Percentiles rank a stretch among this genome's conserved stretches.
Evolutionary conservation across 2,113 vertebrate species (phyloP).

Genomic region (Sinocyclocheilus rhinocerous): DNA sequence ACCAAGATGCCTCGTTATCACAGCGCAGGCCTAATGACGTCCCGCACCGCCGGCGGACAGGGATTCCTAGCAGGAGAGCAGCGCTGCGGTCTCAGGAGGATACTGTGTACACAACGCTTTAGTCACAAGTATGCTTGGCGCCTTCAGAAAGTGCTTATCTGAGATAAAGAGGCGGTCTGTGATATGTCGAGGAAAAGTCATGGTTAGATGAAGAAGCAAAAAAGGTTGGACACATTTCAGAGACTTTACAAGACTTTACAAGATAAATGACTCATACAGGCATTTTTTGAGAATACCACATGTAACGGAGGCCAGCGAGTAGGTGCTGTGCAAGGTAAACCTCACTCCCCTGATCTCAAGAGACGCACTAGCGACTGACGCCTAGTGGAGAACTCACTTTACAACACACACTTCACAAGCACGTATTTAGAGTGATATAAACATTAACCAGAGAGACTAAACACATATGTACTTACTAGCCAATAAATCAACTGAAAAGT

Average conservation of each 20-base stretch:
- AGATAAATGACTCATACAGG: not conserved
- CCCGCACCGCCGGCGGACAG: conserved; percentile 47
- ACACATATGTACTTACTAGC: not conserved
- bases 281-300: not conserved
- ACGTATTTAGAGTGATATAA: not conserved
- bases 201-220: not conserved
- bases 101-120: conserved; percentile 64
- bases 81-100: conserved; percentile 56
- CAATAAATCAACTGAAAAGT: not conserved
- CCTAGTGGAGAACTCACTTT: conserved; percentile 47
- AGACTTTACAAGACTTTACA: not conserved
- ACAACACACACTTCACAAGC: conserved; percentile 1
- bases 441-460: not conserved
- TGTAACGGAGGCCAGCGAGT: too few relatives aligned
- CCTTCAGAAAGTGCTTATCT: conserved; percentile 21
- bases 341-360: too few relatives aligned
- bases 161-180: conserved; percentile 21
- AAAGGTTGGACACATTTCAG: not conserved
- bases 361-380: too few relatives aligned
- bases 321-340: too few relatives aligned
- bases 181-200: not conserved
- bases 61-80: conserved; percentile 37
- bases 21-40: conserved; percentile 64
- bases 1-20: conserved; percentile 68
- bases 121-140: conserved; percentile 34